Evolutionary conservation across 2,888 invertebrate species (phyloP), one percentile per base, ranked within the genome.

Genomic region (Listrodromus nycthemerus): DNA sequence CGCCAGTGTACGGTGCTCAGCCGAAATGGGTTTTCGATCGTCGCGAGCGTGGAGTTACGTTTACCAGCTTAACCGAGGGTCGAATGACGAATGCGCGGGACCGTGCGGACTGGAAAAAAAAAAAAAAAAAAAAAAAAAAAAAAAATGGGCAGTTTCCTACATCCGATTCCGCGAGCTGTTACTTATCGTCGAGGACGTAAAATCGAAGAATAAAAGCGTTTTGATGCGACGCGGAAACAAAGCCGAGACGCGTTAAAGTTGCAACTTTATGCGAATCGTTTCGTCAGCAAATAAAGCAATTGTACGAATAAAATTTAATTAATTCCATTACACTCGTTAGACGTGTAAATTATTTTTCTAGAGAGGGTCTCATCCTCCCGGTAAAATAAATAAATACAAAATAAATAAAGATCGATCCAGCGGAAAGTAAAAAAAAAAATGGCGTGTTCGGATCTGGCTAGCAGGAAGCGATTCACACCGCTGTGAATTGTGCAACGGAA

Each of bases 11-110:
- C 75, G 58, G 75, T 67, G 70, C 83, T 85, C 77, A 79, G 82
- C 75, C 86, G 86, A 88, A 90, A 90, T 89, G 88, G 88, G 80
- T 89, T 88, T 89, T 89, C 89, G 89, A 91, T 91, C 89, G 88
- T 84, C 74, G 69, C 30, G 10, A 21, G 41, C 33, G 50, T 37
- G 16, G 33, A 65, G 50, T 19, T 30, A 45, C 50, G 50, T 37
- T 30, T 27, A 61, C 37, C 24, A 63, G 75, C 33, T 75, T 50
- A 63, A 37, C 61, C 73, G 48, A 74, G 65, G 75, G 37, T 75
- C 41, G 19, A 50, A 21, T 52, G 58, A 75, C 50, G 24, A 37
- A 65, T 45, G 45, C 24, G 19, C 21, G 41, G 6, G 19, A 33
- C 7, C 8, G 50, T 16, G 63, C 1, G 1, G 74, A 63, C 16